phyloP scores from a whole-genome alignment of 2,113 vertebrate species.

The Dendrocopos noguchii region DNA sequence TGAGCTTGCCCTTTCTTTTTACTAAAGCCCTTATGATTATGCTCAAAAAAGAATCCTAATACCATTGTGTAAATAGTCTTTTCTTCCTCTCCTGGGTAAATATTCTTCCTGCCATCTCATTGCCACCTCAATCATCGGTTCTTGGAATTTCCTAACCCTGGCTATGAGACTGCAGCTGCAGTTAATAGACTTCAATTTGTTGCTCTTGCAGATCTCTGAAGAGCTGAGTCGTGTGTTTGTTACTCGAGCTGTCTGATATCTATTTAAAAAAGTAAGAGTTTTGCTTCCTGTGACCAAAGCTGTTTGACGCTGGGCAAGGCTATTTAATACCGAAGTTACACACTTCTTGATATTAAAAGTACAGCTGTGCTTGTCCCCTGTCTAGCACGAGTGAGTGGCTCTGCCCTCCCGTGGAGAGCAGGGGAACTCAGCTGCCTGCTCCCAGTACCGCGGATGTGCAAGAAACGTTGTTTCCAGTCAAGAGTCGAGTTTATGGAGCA shows the following conservation, averaged over 20 bases:
- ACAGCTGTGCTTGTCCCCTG: neutral
- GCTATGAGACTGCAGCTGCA: neutral
- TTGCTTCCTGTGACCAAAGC: neutral
- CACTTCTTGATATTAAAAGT: neutral
- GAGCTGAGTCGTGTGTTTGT: neutral
- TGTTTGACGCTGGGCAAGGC: neutral
- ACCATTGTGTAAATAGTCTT: neutral
- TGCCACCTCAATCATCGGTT: neutral
- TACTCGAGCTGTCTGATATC: neutral
- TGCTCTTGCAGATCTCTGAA: neutral
- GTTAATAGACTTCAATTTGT: neutral
- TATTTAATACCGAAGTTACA: neutral
- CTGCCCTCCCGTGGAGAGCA: conserved; percentile 40
- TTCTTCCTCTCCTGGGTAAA: conserved; percentile 19
- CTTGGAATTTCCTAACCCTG: neutral
- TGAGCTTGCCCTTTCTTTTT: neutral
- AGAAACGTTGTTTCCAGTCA: neutral
- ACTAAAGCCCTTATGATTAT: neutral
- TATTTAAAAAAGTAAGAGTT: neutral
- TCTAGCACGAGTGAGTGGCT: neutral
- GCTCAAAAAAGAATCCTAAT: neutral
- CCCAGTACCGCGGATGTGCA: neutral
- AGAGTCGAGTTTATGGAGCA: neutral
- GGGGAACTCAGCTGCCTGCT: neutral
- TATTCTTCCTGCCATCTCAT: neutral